These are phyloP conservation scores for Hydropotes inermis DNA, from an alignment of 2,113 vertebrate genomes.

Conservation along the genomic window DNA sequence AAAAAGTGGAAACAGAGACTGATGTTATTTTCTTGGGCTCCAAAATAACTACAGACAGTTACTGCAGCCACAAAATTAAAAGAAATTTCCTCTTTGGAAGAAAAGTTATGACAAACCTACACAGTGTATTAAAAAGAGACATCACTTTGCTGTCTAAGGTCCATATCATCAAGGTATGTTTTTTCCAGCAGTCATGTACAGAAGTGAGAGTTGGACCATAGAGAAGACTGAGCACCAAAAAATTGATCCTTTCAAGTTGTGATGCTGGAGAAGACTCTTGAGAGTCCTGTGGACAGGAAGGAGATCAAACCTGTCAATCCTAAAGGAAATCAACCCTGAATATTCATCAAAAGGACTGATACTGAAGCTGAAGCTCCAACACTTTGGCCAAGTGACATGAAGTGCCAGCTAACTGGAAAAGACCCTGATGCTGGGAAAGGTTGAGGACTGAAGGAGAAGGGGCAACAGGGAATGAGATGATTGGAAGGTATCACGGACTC, in stretches of 20 bases:
- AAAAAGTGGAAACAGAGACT: neutral
- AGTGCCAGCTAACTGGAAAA: neutral
- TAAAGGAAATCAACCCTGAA: neutral
- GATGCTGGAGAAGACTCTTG: neutral
- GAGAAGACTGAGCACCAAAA: neutral
- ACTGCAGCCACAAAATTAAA: neutral
- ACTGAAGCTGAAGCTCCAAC: neutral
- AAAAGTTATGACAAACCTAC: neutral
- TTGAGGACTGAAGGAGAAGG: neutral
- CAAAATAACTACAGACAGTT: neutral
- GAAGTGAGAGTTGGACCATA: neutral
- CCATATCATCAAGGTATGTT: neutral
- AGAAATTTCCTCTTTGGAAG: neutral
- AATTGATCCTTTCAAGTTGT: neutral
- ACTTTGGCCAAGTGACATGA: neutral
- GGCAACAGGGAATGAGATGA: neutral
- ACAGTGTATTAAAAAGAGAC: neutral
- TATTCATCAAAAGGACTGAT: neutral
- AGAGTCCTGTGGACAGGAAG: neutral
- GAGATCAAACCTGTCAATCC: neutral
- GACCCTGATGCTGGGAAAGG: neutral
- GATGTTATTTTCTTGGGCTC: neutral
- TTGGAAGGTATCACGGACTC: neutral
- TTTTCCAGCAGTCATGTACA: neutral
- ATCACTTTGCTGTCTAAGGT: neutral